Base-by-base conservation (phyloP, 2,888 invertebrate genomes). In the Acrobasis suavella region DNA sequence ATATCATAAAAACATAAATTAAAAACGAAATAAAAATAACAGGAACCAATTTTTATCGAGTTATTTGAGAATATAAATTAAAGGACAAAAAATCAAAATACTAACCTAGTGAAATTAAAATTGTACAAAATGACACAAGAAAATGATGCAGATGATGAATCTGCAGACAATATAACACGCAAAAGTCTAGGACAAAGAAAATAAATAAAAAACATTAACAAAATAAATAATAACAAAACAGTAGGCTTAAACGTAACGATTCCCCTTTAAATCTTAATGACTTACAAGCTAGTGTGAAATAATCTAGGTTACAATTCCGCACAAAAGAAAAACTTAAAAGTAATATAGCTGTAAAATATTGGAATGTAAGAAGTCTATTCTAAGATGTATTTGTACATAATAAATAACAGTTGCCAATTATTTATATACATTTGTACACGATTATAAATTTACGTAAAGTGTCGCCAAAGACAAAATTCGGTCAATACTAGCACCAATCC, bases 11-110 rank as follows among this genome's bases (percentile, higher is more conserved):
- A 89, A n/a, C 85, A 87, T 85, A 88, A 87, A 87, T 87, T 82
- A 86, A 76, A 87, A 90, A 91, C 89, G 81, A 91, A 93, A 93
- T 91, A 92, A 92, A 93, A 91, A 91, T 93, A 93, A 91, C 91
- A 90, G 87, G 88, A 90, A 90, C 89, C 82, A 87, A 84, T 77
- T 78, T 78, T 77, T 69, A 76, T 72, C 70, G 66, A 67, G 78
- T 75, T 77, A 77, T 75, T 77, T 75, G 79, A 78, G 76, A 79
- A 77, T 80, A 80, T 71, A 77, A 78, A 74, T 69, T 72, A 75
- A 69, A 64, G 67, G 67, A 74, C 65, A 77, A 68, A 74, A 75
- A 73, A 71, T 71, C 66, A 71, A 72, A 74, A 75, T 68, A 42
- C 56, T 66, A 71, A 65, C 69, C 73, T 75, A 81, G 71, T 69